Percentiles rank a stretch among this genome's conserved stretches.
phyloP scores from a whole-genome alignment of 2,797 vertebrate genomes.

The Nannoperca australis region DNA sequence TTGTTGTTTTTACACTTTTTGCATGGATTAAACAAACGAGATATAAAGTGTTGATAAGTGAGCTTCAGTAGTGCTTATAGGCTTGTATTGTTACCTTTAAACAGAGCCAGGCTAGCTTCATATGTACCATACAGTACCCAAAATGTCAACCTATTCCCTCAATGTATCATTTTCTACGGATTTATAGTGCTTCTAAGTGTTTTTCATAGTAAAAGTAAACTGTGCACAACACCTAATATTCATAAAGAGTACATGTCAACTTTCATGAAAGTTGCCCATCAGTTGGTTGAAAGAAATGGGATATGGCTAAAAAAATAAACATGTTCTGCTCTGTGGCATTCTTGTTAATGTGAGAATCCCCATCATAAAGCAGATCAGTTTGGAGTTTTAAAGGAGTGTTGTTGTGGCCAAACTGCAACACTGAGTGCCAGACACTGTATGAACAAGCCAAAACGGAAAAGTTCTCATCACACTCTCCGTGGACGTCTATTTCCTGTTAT shows the following conservation, averaged over 20 bases:
- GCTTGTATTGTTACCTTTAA: neutral
- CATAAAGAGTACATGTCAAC: neutral
- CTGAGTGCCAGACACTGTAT: conserved; percentile 26
- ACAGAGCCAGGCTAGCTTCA: neutral
- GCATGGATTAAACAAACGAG: neutral
- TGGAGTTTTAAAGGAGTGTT: conserved; percentile 44
- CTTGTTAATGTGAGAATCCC: neutral
- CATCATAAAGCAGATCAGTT: conserved; percentile 37
- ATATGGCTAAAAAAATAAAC: conserved; percentile 1
- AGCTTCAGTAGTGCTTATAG: neutral
- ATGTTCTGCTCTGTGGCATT: conserved; percentile 4
- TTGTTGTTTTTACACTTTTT: neutral
- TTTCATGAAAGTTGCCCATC: conserved; percentile 5
- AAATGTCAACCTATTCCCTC: neutral
- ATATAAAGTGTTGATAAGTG: neutral
- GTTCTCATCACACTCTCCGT: conserved; percentile 66
- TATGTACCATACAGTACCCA: neutral
- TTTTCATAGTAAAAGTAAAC: neutral
- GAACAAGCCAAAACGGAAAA: conserved; percentile 47
- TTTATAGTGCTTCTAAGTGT: neutral
- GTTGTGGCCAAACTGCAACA: conserved; percentile 25
- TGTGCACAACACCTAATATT: neutral
- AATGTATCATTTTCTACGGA: neutral
- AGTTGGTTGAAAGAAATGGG: conserved; percentile 15
- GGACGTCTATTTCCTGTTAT: conserved; percentile 68